Evolutionary conservation across 2,888 invertebrate species (phyloP).

Genomic region (Caenorhabditis imperialis): DNA sequence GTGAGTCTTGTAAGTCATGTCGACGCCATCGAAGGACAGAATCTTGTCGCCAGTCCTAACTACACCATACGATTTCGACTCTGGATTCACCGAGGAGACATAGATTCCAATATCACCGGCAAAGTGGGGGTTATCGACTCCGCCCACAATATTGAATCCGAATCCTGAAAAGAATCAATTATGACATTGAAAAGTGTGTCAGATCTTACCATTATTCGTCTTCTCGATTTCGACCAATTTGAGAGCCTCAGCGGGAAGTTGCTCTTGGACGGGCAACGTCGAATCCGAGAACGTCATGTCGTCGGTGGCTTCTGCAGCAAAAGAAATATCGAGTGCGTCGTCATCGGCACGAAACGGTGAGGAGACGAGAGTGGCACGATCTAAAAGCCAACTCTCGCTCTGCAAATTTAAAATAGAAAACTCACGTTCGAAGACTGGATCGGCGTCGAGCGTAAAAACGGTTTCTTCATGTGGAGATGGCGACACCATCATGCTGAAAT

Average conservation of each 20-base stretch:
- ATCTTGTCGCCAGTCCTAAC: constrained; percentile 77
- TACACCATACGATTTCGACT: constrained; percentile 79
- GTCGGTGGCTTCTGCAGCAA: constrained; percentile 55
- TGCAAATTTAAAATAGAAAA: neutral
- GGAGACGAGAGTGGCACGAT: constrained; percentile 27
- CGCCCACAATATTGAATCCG: constrained; percentile 80
- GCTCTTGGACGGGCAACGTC: neutral
- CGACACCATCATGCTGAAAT: constrained; percentile 39
- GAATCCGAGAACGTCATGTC: constrained; percentile 13
- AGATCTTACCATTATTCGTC: constrained; percentile 37
- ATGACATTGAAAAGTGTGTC: neutral
- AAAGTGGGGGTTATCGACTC: constrained; percentile 78
- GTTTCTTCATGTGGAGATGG: constrained; percentile 20
- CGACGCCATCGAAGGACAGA: constrained; percentile 63
- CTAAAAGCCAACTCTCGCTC: constrained; percentile 26
- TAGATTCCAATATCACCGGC: constrained; percentile 79
- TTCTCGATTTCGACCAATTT: constrained; percentile 60
- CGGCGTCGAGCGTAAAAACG: constrained; percentile 11
- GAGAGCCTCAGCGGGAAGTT: constrained; percentile 23
- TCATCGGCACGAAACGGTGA: constrained; percentile 43
- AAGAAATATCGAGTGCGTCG: constrained; percentile 50
- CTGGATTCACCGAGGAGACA: constrained; percentile 79
- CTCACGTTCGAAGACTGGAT: constrained; percentile 41
- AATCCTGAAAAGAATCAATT: constrained; percentile 75
- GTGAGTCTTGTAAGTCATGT: constrained; percentile 62